Conservation (phyloP, 64 coral and sea anemone genomes). For the Exaiptasia diaphana region DNA sequence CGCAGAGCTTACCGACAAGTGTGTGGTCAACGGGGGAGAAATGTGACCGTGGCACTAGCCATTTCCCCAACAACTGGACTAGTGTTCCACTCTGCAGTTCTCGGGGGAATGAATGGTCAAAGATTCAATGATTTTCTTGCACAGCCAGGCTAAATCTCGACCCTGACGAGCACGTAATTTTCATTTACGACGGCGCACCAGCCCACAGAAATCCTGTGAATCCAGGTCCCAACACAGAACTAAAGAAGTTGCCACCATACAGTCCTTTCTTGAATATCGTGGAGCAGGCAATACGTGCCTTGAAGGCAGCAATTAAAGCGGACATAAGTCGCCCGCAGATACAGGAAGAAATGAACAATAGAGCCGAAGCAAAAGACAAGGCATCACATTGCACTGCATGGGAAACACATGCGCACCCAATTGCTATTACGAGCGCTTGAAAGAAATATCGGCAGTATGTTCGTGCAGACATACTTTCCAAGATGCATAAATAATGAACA, state of each 20-base stretch:
- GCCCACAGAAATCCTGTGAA: background rate
- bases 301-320: conserved; percentile 37
- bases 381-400: too few species aligned
- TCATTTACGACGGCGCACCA: conserved; percentile 31
- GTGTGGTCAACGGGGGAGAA: conserved; percentile 26
- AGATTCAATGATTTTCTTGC: background rate
- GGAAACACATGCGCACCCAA: too few species aligned
- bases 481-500: too few species aligned
- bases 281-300: conserved; percentile 3
- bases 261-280: conserved; percentile 24
- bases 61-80: background rate
- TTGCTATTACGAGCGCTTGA: too few species aligned
- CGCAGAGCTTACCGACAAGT: background rate
- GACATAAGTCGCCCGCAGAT: conserved; percentile 26
- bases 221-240: too few species aligned
- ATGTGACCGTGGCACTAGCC: conserved; percentile 30
- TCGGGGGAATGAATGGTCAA: conserved; percentile 4
- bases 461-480: too few species aligned
- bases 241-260: conserved; percentile 35
- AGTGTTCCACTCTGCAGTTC: background rate
- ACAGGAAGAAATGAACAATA: conserved; percentile 17
- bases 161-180: background rate
- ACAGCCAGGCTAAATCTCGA: background rate
- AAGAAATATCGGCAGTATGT: too few species aligned
- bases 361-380: conserved; percentile 28